These are phyloP conservation scores for Cephus runcator DNA, from an alignment of 2,888 invertebrate species.

Conservation along the genomic window DNA sequence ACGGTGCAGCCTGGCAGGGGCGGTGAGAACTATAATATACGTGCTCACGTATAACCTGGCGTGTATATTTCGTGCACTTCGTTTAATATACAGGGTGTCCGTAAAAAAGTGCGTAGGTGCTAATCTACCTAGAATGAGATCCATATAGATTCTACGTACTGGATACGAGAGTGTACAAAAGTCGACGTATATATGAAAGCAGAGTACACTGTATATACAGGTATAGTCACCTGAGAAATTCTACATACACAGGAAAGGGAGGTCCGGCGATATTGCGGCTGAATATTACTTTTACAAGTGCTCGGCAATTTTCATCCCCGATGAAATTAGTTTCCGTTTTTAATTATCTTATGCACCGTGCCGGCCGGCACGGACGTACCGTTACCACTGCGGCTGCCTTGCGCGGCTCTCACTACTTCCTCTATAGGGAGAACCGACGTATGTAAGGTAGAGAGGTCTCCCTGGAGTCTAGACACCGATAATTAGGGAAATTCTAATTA, in stretches of 20 bases:
- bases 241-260: background rate
- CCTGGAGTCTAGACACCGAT: constrained; percentile 1
- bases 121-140: too few relatives aligned
- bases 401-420: background rate
- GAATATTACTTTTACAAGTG: constrained; percentile 39
- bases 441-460: background rate
- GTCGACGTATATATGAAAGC: too few relatives aligned
- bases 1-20: constrained; percentile 7
- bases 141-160: too few relatives aligned
- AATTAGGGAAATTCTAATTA: constrained; percentile 1
- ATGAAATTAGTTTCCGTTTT: constrained; percentile 47
- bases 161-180: too few relatives aligned
- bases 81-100: too few relatives aligned
- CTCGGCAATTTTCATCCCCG: constrained; percentile 29
- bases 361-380: background rate
- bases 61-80: too few relatives aligned
- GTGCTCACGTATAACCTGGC: too few relatives aligned
- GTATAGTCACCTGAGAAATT: too few relatives aligned
- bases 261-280: constrained; percentile 20
- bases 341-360: constrained; percentile 32
- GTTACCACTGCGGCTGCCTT: too few relatives aligned
- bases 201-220: too few relatives aligned
- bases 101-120: too few relatives aligned
- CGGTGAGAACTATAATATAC: background rate
- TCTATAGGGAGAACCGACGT: background rate